phyloP scores from a whole-genome alignment of 2,888 invertebrate genomes.

The Amblyjoppa proteus region DNA sequence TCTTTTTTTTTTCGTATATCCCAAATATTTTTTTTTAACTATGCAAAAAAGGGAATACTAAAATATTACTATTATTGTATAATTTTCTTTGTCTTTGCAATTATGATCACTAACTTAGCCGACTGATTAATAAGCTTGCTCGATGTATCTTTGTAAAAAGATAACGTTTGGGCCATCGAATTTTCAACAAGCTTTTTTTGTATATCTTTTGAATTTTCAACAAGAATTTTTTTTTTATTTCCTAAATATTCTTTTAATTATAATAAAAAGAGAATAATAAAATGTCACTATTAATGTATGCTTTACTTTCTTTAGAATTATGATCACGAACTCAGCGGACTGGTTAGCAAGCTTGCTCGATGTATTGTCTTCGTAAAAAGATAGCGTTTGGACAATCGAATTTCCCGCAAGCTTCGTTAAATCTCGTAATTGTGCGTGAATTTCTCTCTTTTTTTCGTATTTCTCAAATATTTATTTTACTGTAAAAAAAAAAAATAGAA shows the following conservation, averaged over 20 bases:
- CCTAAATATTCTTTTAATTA: neutral
- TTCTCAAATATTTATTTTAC: neutral
- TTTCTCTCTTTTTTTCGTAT: conserved; percentile 1
- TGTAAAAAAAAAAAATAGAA: neutral
- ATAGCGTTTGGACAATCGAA: conserved; percentile 52
- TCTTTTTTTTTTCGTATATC: conserved; percentile 10
- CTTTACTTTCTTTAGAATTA: neutral
- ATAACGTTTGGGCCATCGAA: conserved; percentile 52
- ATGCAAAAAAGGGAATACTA: neutral
- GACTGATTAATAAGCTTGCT: too few relatives aligned
- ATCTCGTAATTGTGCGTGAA: neutral
- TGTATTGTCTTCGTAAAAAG: too few relatives aligned
- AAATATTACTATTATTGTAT: neutral
- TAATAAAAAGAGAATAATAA: neutral
- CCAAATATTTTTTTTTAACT: neutral
- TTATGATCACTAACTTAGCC: neutral
- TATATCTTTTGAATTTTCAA: too few relatives aligned
- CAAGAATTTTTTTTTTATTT: conserved; percentile 12
- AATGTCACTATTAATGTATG: neutral
- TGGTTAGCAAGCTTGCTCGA: too few relatives aligned
- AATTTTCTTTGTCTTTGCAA: neutral
- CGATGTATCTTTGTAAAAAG: too few relatives aligned
- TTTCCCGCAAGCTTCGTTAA: conserved; percentile 57
- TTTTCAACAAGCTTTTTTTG: conserved; percentile 47
- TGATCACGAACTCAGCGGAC: too few relatives aligned